These are phyloP conservation scores for Strigops habroptila DNA, from an alignment of 2,113 vertebrate genomes.

Conservation along the genomic window DNA sequence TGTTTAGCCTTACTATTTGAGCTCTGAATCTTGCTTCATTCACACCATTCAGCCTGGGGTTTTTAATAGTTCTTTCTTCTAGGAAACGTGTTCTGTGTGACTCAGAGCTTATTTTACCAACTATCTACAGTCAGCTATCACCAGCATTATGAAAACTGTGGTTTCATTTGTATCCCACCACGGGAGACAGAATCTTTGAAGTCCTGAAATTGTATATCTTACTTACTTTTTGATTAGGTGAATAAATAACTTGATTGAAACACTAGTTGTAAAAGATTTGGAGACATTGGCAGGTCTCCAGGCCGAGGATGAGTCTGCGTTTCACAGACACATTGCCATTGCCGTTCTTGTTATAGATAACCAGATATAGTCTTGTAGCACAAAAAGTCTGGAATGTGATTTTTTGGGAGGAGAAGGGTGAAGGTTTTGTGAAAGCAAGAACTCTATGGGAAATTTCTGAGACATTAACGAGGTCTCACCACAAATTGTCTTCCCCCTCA, in stretches of 20 bases:
- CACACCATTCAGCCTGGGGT: background rate
- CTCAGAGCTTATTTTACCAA: conserved; percentile 3
- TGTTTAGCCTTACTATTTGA: background rate
- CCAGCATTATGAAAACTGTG: background rate
- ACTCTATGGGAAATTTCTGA: background rate
- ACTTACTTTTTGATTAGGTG: conserved; percentile 69
- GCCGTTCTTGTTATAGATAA: background rate
- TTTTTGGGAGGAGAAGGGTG: background rate
- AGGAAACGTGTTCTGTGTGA: background rate
- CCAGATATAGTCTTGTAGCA: background rate
- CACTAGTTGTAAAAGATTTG: conserved; percentile 5
- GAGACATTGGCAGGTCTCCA: conserved; percentile 47
- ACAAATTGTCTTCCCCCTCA: background rate
- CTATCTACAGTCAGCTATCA: background rate
- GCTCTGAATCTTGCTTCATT: background rate
- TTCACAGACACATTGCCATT: background rate
- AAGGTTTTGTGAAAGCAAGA: background rate
- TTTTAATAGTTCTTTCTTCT: background rate
- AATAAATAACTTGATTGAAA: conserved; percentile 65
- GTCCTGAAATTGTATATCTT: conserved; percentile 48
- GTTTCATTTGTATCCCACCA: background rate
- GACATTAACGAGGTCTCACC: background rate
- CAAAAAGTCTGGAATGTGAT: background rate
- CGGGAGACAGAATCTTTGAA: conserved; percentile 44
- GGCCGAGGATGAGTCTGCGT: background rate